Base-by-base conservation (phyloP, 2,797 vertebrate genomes). In the Bradypus variegatus region DNA sequence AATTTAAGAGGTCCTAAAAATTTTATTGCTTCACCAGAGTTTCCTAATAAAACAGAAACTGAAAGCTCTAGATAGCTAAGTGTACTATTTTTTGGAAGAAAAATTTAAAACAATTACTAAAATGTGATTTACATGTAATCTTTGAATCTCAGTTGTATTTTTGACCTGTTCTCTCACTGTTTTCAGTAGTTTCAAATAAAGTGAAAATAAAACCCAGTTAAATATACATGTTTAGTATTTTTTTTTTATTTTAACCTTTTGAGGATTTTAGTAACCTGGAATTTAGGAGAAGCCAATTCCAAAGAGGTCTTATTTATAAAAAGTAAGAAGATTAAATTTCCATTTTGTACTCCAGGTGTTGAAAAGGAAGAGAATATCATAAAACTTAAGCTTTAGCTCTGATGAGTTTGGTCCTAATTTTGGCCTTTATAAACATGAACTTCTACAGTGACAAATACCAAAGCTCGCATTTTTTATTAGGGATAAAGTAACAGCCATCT, bases 91-190 rank as follows among this genome's bases (percentile, higher is more conserved):
- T 27, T 75, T 87, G 13, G 73, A 88, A 25, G 53, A 60, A 10
- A 91, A 91, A 67, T 84, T 76, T 33, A 88, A 95, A 85, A 79
- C 60, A 67, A 27, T 91, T 67, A 67, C n/a, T 55, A 53, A 84
- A 89, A 67, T 93, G 11, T 31, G 27, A 58, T 92, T 14, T 45
- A 0, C 48, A 25, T 33, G 23, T 58, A 41, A 33, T 62, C 9
- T 88, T 3, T 90, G 65, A 88, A 86, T 93, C 89, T 92, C 36
- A 67, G 19, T 83, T 91, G 60, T 21, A 9, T 90, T 90, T 95
- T 82, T 36, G 79, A 73, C 45, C 16, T 62, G 53, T 33, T 9
- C 18, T 89, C 33, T 89, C 38, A 73, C 4, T 27, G 29, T 72
- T 92, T 80, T 65, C 78, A 77, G 14, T 87, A 84, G 64, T 53